A percentile compares a stretch with the other conserved stretches of the same genome.
phyloP scores from a whole-genome alignment of 1,140 invertebrate species.

The Ruditapes philippinarum region DNA sequence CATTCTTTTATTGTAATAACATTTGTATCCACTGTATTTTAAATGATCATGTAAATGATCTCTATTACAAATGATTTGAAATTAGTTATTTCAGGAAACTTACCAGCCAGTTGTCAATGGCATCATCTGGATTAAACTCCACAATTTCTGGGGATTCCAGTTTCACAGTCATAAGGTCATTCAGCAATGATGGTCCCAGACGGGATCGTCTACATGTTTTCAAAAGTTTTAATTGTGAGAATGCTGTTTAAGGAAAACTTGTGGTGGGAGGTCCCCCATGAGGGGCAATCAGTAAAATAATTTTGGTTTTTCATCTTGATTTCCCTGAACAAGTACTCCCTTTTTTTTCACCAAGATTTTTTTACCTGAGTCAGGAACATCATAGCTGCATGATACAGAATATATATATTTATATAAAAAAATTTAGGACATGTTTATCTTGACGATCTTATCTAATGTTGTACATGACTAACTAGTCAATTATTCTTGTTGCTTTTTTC shows the following conservation, averaged over 20 bases:
- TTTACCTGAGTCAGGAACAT: background rate
- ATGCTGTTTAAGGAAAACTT: background rate
- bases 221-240: background rate
- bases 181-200: background rate
- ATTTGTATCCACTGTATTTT: too few species aligned
- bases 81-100: too few species aligned
- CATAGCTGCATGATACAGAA: too few species aligned
- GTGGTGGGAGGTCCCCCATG: background rate
- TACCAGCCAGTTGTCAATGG: conserved; percentile 4
- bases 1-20: too few species aligned
- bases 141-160: conserved; percentile 7
- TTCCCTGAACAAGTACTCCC: background rate
- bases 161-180: background rate
- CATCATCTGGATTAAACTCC: background rate
- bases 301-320: background rate
- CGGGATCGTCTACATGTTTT: background rate
- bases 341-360: background rate
- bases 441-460: too few species aligned
- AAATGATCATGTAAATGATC: too few species aligned
- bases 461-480: too few species aligned
- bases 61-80: too few species aligned
- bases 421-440: too few species aligned
- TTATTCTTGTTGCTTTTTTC: too few species aligned
- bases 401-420: too few species aligned
- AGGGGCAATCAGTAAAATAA: background rate